These are phyloP conservation scores for Falco peregrinus DNA, from an alignment of 2,797 vertebrate species.

Conservation along the genomic window DNA sequence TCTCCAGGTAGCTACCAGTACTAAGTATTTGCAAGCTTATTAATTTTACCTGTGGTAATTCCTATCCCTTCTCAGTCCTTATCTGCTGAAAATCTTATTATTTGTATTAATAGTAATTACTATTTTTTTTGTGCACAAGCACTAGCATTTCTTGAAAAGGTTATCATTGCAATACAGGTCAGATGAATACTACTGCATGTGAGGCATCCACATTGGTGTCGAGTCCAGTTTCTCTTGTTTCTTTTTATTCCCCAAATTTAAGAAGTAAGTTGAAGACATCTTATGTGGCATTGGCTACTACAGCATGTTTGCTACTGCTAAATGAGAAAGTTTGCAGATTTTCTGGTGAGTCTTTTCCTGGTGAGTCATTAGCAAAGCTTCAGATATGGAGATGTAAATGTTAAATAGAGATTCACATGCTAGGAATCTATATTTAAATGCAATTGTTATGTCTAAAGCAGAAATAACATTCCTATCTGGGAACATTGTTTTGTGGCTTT, in stretches of 20 bases:
- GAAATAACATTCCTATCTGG: not conserved
- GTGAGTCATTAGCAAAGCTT: not conserved
- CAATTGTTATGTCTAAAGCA: not conserved
- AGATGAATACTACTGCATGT: not conserved
- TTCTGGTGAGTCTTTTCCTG: not conserved
- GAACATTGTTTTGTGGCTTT: not conserved
- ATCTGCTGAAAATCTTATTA: not conserved
- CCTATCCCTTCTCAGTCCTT: not conserved
- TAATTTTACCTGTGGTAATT: not conserved
- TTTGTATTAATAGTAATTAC: not conserved
- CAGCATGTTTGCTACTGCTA: not conserved
- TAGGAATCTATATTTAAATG: not conserved
- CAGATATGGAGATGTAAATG: not conserved
- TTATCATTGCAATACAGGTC: accelerated
- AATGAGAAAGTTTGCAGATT: not conserved
- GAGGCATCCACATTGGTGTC: not conserved
- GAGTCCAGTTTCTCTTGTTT: not conserved
- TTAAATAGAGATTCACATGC: not conserved
- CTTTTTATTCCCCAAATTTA: not conserved
- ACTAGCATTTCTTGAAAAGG: not conserved
- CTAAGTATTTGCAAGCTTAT: not conserved
- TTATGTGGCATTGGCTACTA: not conserved
- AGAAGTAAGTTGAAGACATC: not conserved
- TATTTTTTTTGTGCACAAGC: not conserved
- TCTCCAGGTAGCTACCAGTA: not conserved